phyloP scores from a whole-genome alignment of 2,888 invertebrate genomes.

The Brachyptera risi region DNA sequence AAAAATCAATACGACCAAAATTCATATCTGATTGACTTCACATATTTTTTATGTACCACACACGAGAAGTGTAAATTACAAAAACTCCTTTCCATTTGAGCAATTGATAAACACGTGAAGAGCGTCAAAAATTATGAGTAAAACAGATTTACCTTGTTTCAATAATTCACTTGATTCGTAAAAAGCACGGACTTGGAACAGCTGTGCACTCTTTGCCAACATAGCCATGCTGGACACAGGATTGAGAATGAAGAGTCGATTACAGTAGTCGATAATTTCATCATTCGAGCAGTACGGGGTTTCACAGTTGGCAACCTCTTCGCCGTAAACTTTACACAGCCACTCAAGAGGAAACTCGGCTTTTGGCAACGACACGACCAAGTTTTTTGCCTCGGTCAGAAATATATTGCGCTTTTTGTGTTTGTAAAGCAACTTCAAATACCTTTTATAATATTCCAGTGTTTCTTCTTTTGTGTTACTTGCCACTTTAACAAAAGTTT shows the following conservation, averaged over 20 bases:
- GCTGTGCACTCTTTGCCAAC: conserved; percentile 57
- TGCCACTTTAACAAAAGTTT: conserved; percentile 38
- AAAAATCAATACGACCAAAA: too few species aligned
- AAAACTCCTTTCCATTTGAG: too few species aligned
- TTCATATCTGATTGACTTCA: too few species aligned
- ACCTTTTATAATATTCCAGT: conserved; percentile 44
- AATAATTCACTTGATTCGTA: conserved; percentile 53
- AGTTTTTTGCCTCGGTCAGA: conserved; percentile 47
- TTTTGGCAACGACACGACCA: conserved; percentile 49
- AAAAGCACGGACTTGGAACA: conserved; percentile 51
- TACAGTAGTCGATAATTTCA: conserved; percentile 49
- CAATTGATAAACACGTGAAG: too few species aligned
- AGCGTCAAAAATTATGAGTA: too few species aligned
- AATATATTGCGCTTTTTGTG: conserved; percentile 45
- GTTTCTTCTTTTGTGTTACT: conserved; percentile 26
- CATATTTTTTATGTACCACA: too few species aligned
- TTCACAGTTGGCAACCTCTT: conserved; percentile 37
- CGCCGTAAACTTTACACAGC: conserved; percentile 58
- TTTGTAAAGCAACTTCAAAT: conserved; percentile 50
- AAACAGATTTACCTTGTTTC: conserved; percentile 44
- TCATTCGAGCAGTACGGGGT: conserved; percentile 33
- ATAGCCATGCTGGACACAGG: conserved; percentile 57
- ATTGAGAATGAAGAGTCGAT: conserved; percentile 53
- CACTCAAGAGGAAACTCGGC: conserved; percentile 55
- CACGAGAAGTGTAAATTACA: too few species aligned